Base-by-base conservation (phyloP, 2,888 invertebrate species). In the Agrotis segetum region DNA sequence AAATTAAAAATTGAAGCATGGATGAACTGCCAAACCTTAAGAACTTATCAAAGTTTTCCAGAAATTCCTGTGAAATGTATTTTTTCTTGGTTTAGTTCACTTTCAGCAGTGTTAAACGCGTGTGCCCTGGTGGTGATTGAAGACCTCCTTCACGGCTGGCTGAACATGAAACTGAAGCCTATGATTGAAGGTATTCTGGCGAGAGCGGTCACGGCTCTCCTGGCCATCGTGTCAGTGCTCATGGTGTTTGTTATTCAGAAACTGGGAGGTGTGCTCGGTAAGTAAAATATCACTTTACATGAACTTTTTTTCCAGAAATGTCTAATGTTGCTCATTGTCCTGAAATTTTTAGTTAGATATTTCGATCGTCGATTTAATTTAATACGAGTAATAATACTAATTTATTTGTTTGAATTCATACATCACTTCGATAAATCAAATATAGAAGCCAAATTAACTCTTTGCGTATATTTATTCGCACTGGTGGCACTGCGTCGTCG, bases 61-160 rank as follows among this genome's bases (percentile, higher is more conserved):
- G 24, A 65, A 24, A 40, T 14, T 40, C 14, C 14, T 46, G 69
- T 50, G 40, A 79, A 80, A 74, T 50, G 17, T 55, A 24, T 34
- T 59, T 49, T 58, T 52, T 63, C 55, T 61, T 52, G 68, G 89
- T 93, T 40, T 91, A 99, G 99, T 90, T 98, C 99, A 0, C 95
- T 99, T 49, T 99, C 99, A 0, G 98, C 99, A 2, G 98, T 99
- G 2, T 94, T 99, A 50, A 99, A 99, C 92, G 98, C 99, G 0
- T 97, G 99, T 52, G 97, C 99, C 0, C 97, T 98, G 65, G 98
- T 99, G 1, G 96, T 98, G 2, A 94, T 99, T 24, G 98, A 99
- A 90, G 99, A 99, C 89, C 97, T 99, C 66, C 96, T 98, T 77
- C 97, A 97, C 85, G 97, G 98, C 53, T 97, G 97, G 91, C 96